Evolutionary conservation across 2,113 vertebrate species (phyloP), one percentile per base, ranked within the genome.

Genomic region (Arothron firmamentum): DNA sequence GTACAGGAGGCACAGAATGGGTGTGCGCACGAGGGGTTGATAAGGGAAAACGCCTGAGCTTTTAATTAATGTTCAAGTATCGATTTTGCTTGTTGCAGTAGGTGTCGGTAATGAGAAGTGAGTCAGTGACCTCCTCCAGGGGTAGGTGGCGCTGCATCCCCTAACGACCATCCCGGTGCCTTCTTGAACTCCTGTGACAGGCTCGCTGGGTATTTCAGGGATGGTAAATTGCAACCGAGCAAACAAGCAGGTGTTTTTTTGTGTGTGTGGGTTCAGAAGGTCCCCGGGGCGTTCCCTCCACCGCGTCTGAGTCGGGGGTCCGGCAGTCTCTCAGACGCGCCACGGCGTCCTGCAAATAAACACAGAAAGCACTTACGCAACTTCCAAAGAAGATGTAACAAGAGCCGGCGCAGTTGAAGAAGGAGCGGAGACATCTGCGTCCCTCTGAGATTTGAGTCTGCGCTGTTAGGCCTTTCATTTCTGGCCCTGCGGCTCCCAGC

Each of bases 401-500:
- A 88, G 85, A 83, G 72, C 77, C 46, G 54, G 73, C 77, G 65
- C 52, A 55, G 82, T 86, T 90, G 85, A 88, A 88, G 72, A 77
- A 78, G 85, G n/a, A 46, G 16, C 87, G 42, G 74, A 90, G 85
- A 89, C 89, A 90, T 91, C 88, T 90, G 89, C 14, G 80, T 85
- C 82, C 87, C 86, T 85, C 70, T 7, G 84, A 88, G 88, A 88
- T 83, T 88, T 85, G 77, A 87, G 89, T 87, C 74, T 85, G 87
- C 85, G 79, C 87, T 90, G 88, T 90, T 90, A 83, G 86, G 87
- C 80, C 83, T 89, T 89, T 91, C 90, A 91, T 91, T 91, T 91
- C 88, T 91, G 89, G 88, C 86, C 77, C 78, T 62, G 71, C 62
- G 48, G 62, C 76, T 90, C 89, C 90, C 88, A 77, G 72, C 75